Percentiles rank a stretch among this genome's conserved stretches.
Evolutionary conservation across 2,797 vertebrate genomes (phyloP).

Genomic region (Syngnathus acus): DNA sequence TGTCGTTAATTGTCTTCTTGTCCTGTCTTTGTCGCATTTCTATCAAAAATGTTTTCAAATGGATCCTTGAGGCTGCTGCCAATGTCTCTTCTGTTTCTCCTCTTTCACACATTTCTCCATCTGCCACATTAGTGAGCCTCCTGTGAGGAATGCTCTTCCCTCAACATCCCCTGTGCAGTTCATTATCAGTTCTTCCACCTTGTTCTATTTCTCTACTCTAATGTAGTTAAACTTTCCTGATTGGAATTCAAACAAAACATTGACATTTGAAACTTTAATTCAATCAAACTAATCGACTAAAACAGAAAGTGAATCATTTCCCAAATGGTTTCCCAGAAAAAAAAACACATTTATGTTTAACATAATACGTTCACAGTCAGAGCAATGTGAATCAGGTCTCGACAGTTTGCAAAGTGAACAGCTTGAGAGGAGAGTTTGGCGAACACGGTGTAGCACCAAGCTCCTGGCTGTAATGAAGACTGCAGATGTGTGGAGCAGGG

Average conservation of each 20-base stretch:
- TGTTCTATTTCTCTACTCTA: not conserved
- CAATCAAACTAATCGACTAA: slow-evolving; percentile 1
- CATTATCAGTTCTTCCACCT: slow-evolving; percentile 1
- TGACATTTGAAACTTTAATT: slow-evolving; percentile 7
- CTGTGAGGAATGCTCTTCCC: slow-evolving; percentile 10
- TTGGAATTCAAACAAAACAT: slow-evolving; percentile 11
- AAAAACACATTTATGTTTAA: slow-evolving; percentile 8
- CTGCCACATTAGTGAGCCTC: slow-evolving; percentile 31
- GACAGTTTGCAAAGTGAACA: slow-evolving; percentile 33
- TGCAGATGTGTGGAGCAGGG: slow-evolving; percentile 63
- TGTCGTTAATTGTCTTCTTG: slow-evolving; percentile 21
- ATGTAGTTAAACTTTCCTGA: slow-evolving; percentile 4
- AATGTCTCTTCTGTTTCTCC: slow-evolving; percentile 44
- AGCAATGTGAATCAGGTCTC: slow-evolving; percentile 1
- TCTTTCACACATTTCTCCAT: slow-evolving; percentile 58
- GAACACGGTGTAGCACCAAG: slow-evolving; percentile 31
- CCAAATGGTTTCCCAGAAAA: not conserved
- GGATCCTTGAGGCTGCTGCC: slow-evolving; percentile 18
- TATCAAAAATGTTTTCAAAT: not conserved
- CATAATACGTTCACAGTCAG: slow-evolving; percentile 7
- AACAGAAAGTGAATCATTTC: not conserved
- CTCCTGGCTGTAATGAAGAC: slow-evolving; percentile 58
- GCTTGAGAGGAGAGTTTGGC: slow-evolving; percentile 43
- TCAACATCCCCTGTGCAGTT: slow-evolving; percentile 16
- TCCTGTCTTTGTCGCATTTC: slow-evolving; percentile 20